Evolutionary conservation across 2,797 vertebrate species (phyloP), one percentile per base, ranked within the genome.

Genomic region (Synanceia verrucosa): DNA sequence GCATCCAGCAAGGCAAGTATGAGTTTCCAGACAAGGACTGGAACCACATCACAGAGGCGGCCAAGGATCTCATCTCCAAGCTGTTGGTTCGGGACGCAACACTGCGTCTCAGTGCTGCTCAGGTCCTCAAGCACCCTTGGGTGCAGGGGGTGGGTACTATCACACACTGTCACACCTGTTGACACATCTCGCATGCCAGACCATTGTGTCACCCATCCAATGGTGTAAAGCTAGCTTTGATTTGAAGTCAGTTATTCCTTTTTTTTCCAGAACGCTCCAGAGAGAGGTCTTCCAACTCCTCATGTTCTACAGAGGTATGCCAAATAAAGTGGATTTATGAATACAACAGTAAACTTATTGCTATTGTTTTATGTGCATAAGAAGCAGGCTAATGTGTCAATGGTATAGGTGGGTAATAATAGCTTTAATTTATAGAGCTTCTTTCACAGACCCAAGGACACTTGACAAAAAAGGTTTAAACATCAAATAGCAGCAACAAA

Each of bases 1-100:
- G 97, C 85, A 99, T 99, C 89, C 98, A 99, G 88, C 96, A 97
- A 56, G 98, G 98, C n/a, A 97, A 97, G 74, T 99, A 98, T 0
- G 97, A 99, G 77, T 99, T 98, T 70, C 96, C 95, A 0, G 97
- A 99, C 75, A 97, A 96, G 86, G 97, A 99, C 86, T 99, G 98
- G 98, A 93, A 95, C 2, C 97, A 96, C 86, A 97, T 99, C 87
- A 98, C 97, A 24, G 92, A 93, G 0, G 93, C 90, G 23, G 98
- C 98, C 92, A 99, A 97, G 92, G 97, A 99, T 79, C 96, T 99
- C 82, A 98, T 99, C 81, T 97, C 97, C 24, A 97, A 96, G 86
- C 95, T 99, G 83, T 87, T 99, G 33, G 96, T 99, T 51, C 95
- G 96, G 11, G 97, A 99, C 1, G 96, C 97, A 85, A 99, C 95